Evolutionary conservation across 2,797 vertebrate species (phyloP).

Genomic region (Ara ararauna): DNA sequence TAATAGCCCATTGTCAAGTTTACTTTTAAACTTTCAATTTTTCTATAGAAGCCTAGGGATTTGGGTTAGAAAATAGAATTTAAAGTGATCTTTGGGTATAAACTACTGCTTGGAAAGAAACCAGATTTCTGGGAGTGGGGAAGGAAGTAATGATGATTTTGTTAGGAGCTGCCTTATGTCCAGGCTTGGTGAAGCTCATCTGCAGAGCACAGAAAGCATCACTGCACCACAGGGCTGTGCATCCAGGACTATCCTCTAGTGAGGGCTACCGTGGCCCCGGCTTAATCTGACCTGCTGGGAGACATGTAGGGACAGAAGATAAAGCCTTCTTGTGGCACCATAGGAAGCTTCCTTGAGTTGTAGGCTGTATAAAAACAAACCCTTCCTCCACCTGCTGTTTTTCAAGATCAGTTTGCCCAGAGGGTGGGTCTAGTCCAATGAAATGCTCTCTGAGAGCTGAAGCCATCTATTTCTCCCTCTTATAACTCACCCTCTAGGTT

Average conservation of each 20-base stretch:
- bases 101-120: background rate
- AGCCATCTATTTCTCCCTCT: background rate
- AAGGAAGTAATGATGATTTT: background rate
- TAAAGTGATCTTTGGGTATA: background rate
- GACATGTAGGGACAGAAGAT: background rate
- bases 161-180: background rate
- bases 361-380: background rate
- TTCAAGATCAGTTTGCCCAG: background rate
- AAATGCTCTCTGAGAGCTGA: background rate
- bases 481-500: background rate
- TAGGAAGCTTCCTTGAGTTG: background rate
- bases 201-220: background rate
- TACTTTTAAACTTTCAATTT: background rate
- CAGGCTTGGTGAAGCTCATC: background rate
- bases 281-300: background rate
- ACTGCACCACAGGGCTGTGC: background rate
- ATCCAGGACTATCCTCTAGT: background rate
- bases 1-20: background rate
- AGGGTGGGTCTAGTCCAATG: background rate
- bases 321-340: background rate
- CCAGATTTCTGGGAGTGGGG: background rate
- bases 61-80: background rate
- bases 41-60: background rate
- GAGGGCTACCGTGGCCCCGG: rapidly evolving
- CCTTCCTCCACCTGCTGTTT: background rate